These are phyloP conservation scores for Hemichromis elongatus DNA, from an alignment of 2,113 vertebrate species.

Conservation along the genomic window DNA sequence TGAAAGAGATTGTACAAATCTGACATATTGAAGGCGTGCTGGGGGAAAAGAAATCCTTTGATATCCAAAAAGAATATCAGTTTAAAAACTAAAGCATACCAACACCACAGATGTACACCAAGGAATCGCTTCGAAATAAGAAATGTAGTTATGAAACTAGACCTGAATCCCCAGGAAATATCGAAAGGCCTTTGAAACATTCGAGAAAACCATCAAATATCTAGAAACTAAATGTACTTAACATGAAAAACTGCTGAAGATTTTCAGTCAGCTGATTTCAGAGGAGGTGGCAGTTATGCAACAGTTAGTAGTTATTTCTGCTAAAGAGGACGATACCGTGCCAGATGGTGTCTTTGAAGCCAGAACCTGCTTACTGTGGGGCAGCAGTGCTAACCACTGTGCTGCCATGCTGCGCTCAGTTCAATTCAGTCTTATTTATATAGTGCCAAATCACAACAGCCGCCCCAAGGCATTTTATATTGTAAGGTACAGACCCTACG, in stretches of 20 bases:
- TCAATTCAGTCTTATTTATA: neutral
- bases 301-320: neutral
- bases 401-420: neutral
- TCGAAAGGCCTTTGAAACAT: neutral
- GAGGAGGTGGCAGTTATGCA: neutral
- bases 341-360: neutral
- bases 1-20: neutral
- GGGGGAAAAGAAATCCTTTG: neutral
- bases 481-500: neutral
- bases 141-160: neutral
- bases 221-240: neutral
- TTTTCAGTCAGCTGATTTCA: neutral
- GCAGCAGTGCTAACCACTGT: neutral
- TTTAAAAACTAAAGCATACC: neutral
- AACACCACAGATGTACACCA: neutral
- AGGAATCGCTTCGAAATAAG: neutral
- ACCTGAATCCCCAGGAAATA: neutral
- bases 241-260: neutral
- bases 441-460: neutral
- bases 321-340: neutral
- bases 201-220: neutral
- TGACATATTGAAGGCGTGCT: neutral
- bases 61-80: neutral
- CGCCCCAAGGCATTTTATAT: rapidly evolving
- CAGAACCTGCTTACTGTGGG: neutral